These are phyloP conservation scores for Drosophila merina DNA, from an alignment of 2,888 invertebrate species.

Conservation along the genomic window DNA sequence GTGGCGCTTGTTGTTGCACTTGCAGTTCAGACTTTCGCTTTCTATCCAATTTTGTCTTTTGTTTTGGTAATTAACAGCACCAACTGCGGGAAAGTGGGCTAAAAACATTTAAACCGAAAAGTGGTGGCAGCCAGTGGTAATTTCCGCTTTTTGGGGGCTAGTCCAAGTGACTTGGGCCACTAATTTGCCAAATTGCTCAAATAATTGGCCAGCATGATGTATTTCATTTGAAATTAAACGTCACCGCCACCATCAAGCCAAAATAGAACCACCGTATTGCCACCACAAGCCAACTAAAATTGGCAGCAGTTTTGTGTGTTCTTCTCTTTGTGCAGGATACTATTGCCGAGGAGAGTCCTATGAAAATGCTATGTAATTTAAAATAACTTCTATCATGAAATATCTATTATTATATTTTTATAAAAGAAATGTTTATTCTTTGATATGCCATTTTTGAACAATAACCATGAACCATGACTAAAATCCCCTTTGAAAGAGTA, in stretches of 20 bases:
- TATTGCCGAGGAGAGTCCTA: background rate
- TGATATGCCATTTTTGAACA: background rate
- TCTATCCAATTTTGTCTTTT: conserved; percentile 48
- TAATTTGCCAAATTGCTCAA: conserved; percentile 74
- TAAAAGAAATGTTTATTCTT: too few species aligned
- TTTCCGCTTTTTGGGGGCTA: conserved; percentile 55
- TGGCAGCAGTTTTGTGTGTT: conserved; percentile 48
- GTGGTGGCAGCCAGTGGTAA: conserved; percentile 39
- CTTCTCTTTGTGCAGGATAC: conserved; percentile 2
- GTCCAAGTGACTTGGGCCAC: conserved; percentile 55
- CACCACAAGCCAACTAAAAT: conserved; percentile 61
- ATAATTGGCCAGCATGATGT: conserved; percentile 72
- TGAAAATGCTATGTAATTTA: too few species aligned
- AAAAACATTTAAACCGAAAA: conserved; percentile 28
- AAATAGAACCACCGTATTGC: conserved; percentile 23
- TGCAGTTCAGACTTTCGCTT: conserved; percentile 19
- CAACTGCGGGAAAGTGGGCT: conserved; percentile 55
- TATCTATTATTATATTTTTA: too few species aligned
- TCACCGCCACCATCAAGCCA: conserved; percentile 28
- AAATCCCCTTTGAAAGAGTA: conserved; percentile 5
- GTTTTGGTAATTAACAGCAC: conserved; percentile 59
- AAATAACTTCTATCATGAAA: too few species aligned
- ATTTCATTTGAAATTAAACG: conserved; percentile 68
- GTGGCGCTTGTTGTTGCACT: conserved; percentile 26
- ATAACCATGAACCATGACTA: background rate